Conservation (phyloP, 2,888 invertebrate genomes). For the Drosophila mercatorum region DNA sequence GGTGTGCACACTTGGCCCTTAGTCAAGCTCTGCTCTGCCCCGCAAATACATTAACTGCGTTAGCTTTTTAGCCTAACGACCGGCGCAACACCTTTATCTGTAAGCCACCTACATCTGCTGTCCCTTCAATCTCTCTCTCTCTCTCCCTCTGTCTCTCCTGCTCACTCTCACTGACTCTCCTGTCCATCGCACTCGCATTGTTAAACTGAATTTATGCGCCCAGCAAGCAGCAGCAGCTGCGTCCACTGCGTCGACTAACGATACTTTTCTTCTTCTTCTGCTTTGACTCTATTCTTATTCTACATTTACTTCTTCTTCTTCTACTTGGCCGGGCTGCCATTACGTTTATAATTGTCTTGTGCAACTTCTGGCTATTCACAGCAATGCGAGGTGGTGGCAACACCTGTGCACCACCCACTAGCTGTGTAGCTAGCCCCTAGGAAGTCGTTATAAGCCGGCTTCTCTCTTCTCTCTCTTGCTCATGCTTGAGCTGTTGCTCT, state of each 20-base stretch:
- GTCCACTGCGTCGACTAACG: conserved; percentile 46
- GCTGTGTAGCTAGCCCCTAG: conserved; percentile 13
- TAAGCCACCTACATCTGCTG: background rate
- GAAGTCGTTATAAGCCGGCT: conserved; percentile 18
- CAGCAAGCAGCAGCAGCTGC: conserved; percentile 69
- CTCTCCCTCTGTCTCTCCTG: background rate
- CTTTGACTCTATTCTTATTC: conserved; percentile 13
- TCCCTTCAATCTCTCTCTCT: background rate
- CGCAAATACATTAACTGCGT: conserved; percentile 57
- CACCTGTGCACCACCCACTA: conserved; percentile 42
- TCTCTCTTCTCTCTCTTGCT: background rate
- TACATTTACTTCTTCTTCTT: conserved; percentile 22
- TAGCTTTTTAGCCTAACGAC: conserved; percentile 77
- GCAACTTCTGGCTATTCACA: conserved; percentile 65
- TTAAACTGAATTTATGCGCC: conserved; percentile 76
- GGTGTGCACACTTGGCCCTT: conserved; percentile 5
- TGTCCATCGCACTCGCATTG: conserved; percentile 64
- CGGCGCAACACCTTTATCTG: conserved; percentile 55
- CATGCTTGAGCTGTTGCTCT: conserved; percentile 12
- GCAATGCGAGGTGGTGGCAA: conserved; percentile 28
- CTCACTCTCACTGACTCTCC: conserved; percentile 5
- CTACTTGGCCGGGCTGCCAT: conserved; percentile 55
- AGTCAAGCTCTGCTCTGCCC: background rate
- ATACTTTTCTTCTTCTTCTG: conserved; percentile 44
- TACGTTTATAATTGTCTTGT: conserved; percentile 79